These are phyloP conservation scores for Ormyrus thymus DNA, from an alignment of 2,888 invertebrate genomes.

Conservation along the genomic window DNA sequence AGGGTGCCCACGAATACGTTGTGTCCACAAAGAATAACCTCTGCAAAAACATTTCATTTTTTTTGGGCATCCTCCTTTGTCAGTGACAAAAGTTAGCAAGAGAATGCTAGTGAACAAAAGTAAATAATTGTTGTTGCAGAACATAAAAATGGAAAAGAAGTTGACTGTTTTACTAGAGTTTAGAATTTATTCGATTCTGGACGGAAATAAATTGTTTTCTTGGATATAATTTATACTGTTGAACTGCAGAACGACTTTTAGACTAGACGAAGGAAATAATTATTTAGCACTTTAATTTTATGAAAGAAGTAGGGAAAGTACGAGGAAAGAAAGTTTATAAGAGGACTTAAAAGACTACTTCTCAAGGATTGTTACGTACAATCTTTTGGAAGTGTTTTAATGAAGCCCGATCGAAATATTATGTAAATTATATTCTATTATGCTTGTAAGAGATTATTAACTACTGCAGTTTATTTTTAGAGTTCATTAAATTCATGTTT, in stretches of 20 bases:
- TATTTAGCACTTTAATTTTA: conserved; percentile 36
- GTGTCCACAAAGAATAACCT: no score
- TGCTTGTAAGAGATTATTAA: background rate
- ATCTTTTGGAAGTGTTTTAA: conserved; percentile 22
- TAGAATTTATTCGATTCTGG: no score
- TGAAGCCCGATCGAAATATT: conserved; percentile 1
- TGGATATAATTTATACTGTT: conserved; percentile 20
- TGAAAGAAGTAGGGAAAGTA: conserved; percentile 17
- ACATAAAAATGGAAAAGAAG: no score
- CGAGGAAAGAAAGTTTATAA: conserved; percentile 26
- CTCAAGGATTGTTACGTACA: conserved; percentile 3
- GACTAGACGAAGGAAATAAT: conserved; percentile 8
- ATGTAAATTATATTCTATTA: conserved; percentile 4
- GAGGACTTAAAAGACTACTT: conserved; percentile 17
- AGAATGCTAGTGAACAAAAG: no score
- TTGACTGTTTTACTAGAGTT: no score
- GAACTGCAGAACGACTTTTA: conserved; percentile 16
- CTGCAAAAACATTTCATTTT: no score
- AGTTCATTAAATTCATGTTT: no score
- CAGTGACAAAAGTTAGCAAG: no score
- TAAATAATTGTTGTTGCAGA: no score
- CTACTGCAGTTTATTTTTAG: background rate
- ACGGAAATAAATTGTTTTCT: conserved; percentile 36
- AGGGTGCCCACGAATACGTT: no score
- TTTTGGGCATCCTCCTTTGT: no score